These are phyloP conservation scores for Trichosurus vulpecula DNA, from an alignment of 2,797 vertebrate species.

Conservation along the genomic window DNA sequence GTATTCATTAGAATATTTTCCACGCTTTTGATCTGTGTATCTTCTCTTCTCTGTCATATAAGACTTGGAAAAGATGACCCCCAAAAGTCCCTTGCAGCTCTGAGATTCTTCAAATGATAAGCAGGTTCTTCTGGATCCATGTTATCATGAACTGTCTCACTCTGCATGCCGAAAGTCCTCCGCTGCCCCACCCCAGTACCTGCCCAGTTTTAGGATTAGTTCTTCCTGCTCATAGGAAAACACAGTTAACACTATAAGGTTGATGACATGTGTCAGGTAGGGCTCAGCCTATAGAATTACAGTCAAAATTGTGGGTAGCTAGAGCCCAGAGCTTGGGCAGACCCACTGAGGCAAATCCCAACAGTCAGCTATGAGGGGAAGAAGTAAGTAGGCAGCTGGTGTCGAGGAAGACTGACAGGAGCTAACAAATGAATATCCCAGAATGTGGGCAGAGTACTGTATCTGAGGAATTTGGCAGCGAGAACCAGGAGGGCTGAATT, in stretches of 20 bases:
- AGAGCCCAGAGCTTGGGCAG: not conserved
- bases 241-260: not conserved
- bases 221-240: not conserved
- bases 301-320: not conserved
- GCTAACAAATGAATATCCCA: not conserved
- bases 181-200: not conserved
- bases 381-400: not conserved
- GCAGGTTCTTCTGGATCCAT: not conserved
- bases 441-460: not conserved
- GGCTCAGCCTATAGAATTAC: not conserved
- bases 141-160: not conserved
- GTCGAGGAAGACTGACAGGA: not conserved
- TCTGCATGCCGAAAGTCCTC: not conserved
- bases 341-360: not conserved
- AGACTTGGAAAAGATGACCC: not conserved
- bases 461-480: not conserved
- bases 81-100: not conserved
- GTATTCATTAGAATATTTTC: not conserved
- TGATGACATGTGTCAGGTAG: not conserved
- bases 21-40: not conserved
- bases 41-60: not conserved
- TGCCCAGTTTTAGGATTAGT: not conserved
- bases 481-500: not conserved
- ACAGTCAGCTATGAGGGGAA: not conserved
- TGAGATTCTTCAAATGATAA: not conserved